Evolutionary conservation across 2,888 invertebrate genomes (phyloP), one percentile per base, ranked within the genome.

Genomic region (Leptinotarsa juncta): DNA sequence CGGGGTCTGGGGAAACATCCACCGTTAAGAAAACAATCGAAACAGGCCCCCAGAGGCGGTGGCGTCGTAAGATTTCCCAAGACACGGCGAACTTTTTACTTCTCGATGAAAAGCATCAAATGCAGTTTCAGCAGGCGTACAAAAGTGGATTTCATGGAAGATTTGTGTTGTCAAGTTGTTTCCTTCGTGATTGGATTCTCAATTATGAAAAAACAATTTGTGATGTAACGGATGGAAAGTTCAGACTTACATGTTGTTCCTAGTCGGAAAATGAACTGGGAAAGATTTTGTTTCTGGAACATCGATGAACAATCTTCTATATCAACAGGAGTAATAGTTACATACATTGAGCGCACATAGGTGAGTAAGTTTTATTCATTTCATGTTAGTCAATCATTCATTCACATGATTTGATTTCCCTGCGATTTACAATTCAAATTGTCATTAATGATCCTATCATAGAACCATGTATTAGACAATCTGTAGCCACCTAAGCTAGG

Each of bases 71-170:
- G 62, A 62, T 62, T 32, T 62, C 42, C 62, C 62, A 62, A 16
- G 62, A 62, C 62, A 12, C 62, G 42, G 32, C 62, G 62, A 42
- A 42, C 16, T 62, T 62, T 62, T 42, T 42, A 42, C n/a, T 26
- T 62, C 62, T 57, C 62, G 62, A 62, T 62, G 42, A 62, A 62
- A 62, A 62, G 62, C 62, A 62, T 62, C 62, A 32, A 62, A 62
- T 62, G 62, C 62, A 62, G 62, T 62, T 62, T 62, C 32, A 32
- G 62, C 62, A 42, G 62, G 42, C 62, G 32, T 16, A 62, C n/a
- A 62, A 62, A 62, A 62, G 62, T 62, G 62, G 62, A 62, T 62
- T 62, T 62, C 42, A 62, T 18, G 62, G 42, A 62, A 62, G 62
- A 62, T 62, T 62, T 62, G 62, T 26, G 62, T 62, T 62, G 62